phyloP scores from a whole-genome alignment of 2,888 invertebrate genomes.

The Rhodophaea formosa region DNA sequence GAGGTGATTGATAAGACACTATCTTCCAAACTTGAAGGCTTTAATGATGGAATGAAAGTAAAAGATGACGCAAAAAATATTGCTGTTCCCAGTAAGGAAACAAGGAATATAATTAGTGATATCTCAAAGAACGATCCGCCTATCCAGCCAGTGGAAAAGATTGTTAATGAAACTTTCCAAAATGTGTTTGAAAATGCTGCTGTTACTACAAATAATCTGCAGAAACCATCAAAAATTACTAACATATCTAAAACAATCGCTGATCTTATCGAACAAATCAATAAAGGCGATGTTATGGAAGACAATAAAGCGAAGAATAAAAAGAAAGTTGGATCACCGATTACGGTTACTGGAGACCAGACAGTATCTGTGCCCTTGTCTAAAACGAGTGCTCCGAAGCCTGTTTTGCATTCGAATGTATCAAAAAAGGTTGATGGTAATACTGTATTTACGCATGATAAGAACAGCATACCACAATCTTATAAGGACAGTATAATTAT shows the following conservation, averaged over 20 bases:
- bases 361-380: no score
- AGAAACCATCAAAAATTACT: not conserved
- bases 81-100: not conserved
- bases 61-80: not conserved
- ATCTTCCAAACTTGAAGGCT: not conserved
- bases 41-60: not conserved
- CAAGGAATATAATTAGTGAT: not conserved
- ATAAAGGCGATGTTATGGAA: not conserved
- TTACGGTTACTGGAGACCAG: not conserved
- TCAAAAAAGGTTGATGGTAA: no score
- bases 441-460: not conserved
- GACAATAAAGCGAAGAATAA: not conserved
- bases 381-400: no score
- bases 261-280: not conserved
- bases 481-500: slow-evolving; percentile 43
- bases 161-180: not conserved
- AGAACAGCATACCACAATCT: slow-evolving; percentile 28
- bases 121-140: no score
- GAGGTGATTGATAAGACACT: not conserved
- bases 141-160: no score
- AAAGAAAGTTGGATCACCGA: not conserved
- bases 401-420: no score
- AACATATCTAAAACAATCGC: not conserved
- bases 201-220: not conserved
- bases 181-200: slow-evolving; percentile 3